A percentile compares a stretch with the other conserved stretches of the same genome.
Evolutionary conservation across 2,113 vertebrate genomes (phyloP).

Genomic region (Cephalophus harveyi): DNA sequence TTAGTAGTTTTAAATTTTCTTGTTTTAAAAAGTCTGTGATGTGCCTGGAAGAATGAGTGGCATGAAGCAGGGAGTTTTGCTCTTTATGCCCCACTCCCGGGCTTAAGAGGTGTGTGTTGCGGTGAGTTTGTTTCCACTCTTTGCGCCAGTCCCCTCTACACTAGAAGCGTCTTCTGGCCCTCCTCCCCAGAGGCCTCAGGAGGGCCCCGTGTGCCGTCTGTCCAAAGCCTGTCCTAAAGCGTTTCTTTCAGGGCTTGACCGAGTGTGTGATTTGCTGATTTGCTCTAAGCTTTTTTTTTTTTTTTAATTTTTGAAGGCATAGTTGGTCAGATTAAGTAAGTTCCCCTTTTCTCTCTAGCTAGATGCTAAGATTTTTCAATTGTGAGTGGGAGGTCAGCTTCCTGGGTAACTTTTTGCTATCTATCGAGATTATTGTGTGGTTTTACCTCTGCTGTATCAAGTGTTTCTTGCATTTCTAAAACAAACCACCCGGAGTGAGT

Average conservation of each 20-base stretch:
- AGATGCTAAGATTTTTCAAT: not conserved
- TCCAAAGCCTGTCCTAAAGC: not conserved
- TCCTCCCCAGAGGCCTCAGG: not conserved
- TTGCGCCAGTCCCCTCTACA: not conserved
- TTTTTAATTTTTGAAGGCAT: not conserved
- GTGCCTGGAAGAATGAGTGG: not conserved
- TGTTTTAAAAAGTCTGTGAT: not conserved
- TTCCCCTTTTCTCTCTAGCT: not conserved
- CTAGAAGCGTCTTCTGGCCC: not conserved
- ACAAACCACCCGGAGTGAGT: not conserved
- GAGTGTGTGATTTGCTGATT: accelerated
- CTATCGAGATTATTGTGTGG: accelerated
- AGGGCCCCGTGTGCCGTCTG: not conserved
- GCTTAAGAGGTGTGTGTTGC: too few species aligned
- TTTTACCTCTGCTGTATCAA: not conserved
- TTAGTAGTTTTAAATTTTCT: not conserved
- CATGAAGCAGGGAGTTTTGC: not conserved
- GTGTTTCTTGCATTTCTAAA: not conserved
- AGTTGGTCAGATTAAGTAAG: not conserved
- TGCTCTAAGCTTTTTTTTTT: not conserved
- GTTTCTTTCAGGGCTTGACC: not conserved
- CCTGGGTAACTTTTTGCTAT: not conserved
- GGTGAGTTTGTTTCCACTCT: not conserved
- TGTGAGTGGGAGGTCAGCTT: too few species aligned
- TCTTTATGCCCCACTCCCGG: not conserved